Evolutionary conservation across 2,113 vertebrate species (phyloP).

Genomic region (Corvus moneduloides): DNA sequence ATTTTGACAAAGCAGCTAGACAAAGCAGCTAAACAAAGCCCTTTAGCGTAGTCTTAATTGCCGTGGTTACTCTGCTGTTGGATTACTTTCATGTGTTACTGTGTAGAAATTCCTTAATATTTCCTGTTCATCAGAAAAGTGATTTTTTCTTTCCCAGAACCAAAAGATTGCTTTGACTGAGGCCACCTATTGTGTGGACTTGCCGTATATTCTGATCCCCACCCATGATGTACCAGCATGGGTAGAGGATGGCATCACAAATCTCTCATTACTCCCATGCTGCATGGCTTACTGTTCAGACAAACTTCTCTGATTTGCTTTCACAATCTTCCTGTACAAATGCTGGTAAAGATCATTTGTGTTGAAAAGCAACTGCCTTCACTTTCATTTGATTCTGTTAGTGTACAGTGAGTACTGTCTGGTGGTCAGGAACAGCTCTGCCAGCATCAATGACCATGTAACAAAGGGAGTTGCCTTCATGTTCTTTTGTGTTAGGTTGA

Average conservation of each 20-base stretch:
- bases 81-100: not conserved
- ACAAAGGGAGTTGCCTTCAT: not conserved
- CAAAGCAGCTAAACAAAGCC: not conserved
- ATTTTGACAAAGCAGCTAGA: not conserved
- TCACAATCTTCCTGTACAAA: not conserved
- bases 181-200: not conserved
- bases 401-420: not conserved
- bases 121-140: not conserved
- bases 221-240: not conserved
- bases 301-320: not conserved
- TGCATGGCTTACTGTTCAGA: rapidly evolving
- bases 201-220: rapidly evolving
- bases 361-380: not conserved
- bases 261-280: not conserved
- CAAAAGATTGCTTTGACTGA: not conserved
- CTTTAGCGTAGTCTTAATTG: not conserved
- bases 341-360: not conserved
- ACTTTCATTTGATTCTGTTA: not conserved
- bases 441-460: rapidly evolving
- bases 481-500: not conserved
- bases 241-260: not conserved
- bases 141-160: not conserved
- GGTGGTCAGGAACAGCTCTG: not conserved
- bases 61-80: not conserved
- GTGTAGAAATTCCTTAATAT: not conserved